These are phyloP conservation scores for Hymenochirus boettgeri DNA, from an alignment of 2,113 vertebrate genomes.

Conservation along the genomic window DNA sequence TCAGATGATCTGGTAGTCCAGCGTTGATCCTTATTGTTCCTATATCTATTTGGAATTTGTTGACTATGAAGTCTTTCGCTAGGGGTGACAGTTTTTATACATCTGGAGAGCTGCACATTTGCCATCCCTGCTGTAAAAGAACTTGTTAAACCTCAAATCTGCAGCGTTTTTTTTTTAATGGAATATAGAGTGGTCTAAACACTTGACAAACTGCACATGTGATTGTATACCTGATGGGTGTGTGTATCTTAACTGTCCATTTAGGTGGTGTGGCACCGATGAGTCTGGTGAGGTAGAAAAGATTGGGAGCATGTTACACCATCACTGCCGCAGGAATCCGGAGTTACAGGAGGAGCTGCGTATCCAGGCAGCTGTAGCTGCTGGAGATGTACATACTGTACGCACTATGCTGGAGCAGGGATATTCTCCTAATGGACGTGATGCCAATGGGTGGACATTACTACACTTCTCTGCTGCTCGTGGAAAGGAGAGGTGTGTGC, in stretches of 20 bases:
- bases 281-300: slow-evolving; percentile 61
- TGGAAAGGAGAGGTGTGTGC: slow-evolving; percentile 93
- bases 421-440: slow-evolving; percentile 91
- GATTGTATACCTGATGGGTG: too few relatives aligned
- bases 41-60: too few relatives aligned
- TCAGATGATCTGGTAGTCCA: too few relatives aligned
- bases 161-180: too few relatives aligned
- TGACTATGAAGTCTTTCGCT: too few relatives aligned
- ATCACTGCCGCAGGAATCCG: slow-evolving; percentile 94
- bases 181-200: too few relatives aligned
- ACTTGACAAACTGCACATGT: too few relatives aligned
- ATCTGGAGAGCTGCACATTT: too few relatives aligned
- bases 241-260: slow-evolving; percentile 29
- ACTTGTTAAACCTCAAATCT: too few relatives aligned
- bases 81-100: too few relatives aligned
- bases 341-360: slow-evolving; percentile 96
- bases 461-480: slow-evolving; percentile 96
- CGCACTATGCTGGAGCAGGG: slow-evolving; percentile 95
- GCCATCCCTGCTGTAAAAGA: too few relatives aligned
- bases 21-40: too few relatives aligned
- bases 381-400: slow-evolving; percentile 92
- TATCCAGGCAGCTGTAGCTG: slow-evolving; percentile 95
- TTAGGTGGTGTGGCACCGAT: slow-evolving; percentile 60
- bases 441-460: slow-evolving; percentile 96
- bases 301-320: slow-evolving; percentile 96